A percentile compares a stretch with the other conserved stretches of the same genome.
These are phyloP conservation scores for Gonocerus acuteangulatus DNA, from an alignment of 2,888 invertebrate species.

Conservation along the genomic window DNA sequence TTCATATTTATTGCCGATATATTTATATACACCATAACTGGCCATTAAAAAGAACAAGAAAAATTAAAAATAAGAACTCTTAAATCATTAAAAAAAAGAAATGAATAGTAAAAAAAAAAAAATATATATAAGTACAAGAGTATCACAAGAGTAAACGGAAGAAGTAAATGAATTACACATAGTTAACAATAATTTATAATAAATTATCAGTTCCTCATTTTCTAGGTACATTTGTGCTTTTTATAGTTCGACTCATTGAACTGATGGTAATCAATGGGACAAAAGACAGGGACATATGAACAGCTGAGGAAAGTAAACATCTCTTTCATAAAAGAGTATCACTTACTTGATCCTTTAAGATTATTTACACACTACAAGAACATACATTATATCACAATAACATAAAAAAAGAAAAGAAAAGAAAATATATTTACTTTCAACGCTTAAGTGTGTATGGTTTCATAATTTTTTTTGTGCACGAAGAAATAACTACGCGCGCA, in stretches of 20 bases:
- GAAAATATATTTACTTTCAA: slow-evolving; percentile 8
- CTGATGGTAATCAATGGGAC: neutral
- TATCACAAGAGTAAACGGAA: slow-evolving; percentile 23
- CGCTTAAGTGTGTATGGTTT: slow-evolving; percentile 4
- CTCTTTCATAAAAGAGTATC: slow-evolving; percentile 16
- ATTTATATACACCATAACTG: neutral
- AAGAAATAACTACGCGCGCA: slow-evolving; percentile 13
- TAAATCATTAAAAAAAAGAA: slow-evolving; percentile 1
- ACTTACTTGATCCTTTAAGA: slow-evolving; percentile 21
- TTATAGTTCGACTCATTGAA: neutral
- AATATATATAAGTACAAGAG: slow-evolving; percentile 17
- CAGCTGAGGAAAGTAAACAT: neutral
- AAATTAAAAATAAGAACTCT: neutral
- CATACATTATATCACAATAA: slow-evolving; percentile 26
- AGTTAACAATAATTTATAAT: neutral
- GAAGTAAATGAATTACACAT: slow-evolving; percentile 15
- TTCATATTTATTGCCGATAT: neutral
- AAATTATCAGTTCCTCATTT: slow-evolving; percentile 16
- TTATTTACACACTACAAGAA: slow-evolving; percentile 24
- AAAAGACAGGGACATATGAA: neutral
- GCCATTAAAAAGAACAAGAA: neutral
- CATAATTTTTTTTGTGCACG: slow-evolving; percentile 14
- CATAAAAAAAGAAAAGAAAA: slow-evolving; percentile 2
- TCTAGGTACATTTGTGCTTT: slow-evolving; percentile 22
- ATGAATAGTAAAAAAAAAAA: neutral